A percentile compares a stretch with the other conserved stretches of the same genome.
These are phyloP conservation scores for Dinocampus coccinellae DNA, from an alignment of 2,888 invertebrate genomes.

Conservation along the genomic window DNA sequence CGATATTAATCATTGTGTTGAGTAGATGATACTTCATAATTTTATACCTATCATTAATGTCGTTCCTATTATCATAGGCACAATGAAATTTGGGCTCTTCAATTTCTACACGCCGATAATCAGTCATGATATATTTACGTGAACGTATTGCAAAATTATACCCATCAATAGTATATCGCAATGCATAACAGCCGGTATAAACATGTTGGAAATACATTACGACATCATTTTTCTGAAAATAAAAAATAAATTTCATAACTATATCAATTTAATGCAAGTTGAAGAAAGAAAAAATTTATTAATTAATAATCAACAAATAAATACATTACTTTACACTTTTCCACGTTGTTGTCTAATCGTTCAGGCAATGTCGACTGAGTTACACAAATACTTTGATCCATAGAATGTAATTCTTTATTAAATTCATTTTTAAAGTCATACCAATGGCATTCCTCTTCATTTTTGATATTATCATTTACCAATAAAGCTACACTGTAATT, in stretches of 20 bases:
- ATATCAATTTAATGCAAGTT: not conserved
- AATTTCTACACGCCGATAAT: conserved; percentile 40
- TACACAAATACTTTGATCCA: conserved; percentile 36
- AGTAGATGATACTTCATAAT: too few species aligned
- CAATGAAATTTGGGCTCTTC: conserved; percentile 40
- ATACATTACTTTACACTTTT: conserved; percentile 23
- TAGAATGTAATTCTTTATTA: conserved; percentile 38
- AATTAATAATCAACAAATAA: too few species aligned
- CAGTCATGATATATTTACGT: conserved; percentile 35
- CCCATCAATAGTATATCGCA: conserved; percentile 41
- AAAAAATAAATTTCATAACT: not conserved
- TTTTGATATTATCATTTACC: conserved; percentile 39
- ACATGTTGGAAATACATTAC: conserved; percentile 40
- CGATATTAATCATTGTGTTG: too few species aligned
- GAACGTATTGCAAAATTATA: conserved; percentile 34
- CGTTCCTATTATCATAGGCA: conserved; percentile 34
- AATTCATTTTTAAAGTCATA: conserved; percentile 34
- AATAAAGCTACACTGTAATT: conserved; percentile 40
- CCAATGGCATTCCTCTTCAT: conserved; percentile 37
- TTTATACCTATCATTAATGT: conserved; percentile 22
- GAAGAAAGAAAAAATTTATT: not conserved
- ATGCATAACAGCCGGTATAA: conserved; percentile 46
- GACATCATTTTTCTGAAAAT: conserved; percentile 36
- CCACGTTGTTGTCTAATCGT: not conserved
- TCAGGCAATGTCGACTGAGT: too few species aligned